Evolutionary conservation across 92 coral and sea anemone species (phyloP), one percentile per base, ranked within the genome.

Genomic region (Epizoanthus rinbou): DNA sequence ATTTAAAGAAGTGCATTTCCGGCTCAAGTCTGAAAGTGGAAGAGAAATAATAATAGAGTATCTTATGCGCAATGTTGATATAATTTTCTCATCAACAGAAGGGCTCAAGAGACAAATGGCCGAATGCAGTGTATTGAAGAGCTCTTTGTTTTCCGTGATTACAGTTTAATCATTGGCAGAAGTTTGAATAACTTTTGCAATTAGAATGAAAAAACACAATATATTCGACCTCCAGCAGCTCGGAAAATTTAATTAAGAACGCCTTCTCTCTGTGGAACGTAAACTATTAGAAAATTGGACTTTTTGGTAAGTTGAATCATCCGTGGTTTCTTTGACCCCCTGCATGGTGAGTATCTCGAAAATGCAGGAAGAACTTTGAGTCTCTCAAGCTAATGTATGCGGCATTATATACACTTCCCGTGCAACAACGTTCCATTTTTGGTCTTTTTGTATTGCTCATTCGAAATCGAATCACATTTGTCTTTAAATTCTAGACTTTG

Each of bases 181-280:
- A 78, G 24, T 78, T 62, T 78, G 82, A 78, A 78, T 78, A 78
- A 78, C 82, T 78, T 62, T 78, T 62, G 43, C 68, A 75, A 75
- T 28, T 75, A 75, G 67, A 75, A 75, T 58, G 28, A 62, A 63
- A 18, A 23, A 24, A 52, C 50, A 70, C 57, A 41, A 25, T 23
- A 5, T 62, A 60, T 43, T 62, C 25, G 82, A 78, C 82, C 82
- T 78, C 82, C 82, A 78, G 82, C 82, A 78, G 82, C 82, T 78
- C 50, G 59, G 37, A 59, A 64, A 78, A 62, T 43, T 69, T 78
- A 78, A 78, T 78, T 78, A 78, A 78, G 18, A n/a, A 14, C 17
- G 13, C n/a, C 58, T 71, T 22, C 41, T 71, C 54, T 71, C 31
- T 8, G 57, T 50, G 24, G 70, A 43, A 62, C 28, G 58, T 39